Percentiles rank a stretch among this genome's conserved stretches.
phyloP scores from a whole-genome alignment of 1,140 invertebrate genomes.

The Bicyclus anynana region DNA sequence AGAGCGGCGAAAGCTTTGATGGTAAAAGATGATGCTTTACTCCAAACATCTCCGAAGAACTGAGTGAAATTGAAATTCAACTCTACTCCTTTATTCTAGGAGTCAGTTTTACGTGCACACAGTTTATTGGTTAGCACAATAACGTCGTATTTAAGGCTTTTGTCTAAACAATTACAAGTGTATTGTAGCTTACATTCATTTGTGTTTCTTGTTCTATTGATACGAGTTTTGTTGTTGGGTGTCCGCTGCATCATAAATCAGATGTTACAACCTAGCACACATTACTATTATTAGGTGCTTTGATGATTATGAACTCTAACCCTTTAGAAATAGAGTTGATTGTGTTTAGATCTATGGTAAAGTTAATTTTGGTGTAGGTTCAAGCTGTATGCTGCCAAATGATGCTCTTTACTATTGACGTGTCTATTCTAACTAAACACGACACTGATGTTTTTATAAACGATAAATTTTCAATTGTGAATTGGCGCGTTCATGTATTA shows the following conservation, averaged over 20 bases:
- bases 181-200: constrained; percentile 70
- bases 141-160: constrained; percentile 34
- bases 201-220: constrained; percentile 70
- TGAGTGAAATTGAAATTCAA: constrained; percentile 7
- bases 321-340: background rate
- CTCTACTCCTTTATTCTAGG: constrained; percentile 18
- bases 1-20: constrained; percentile 64
- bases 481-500: constrained; percentile 39
- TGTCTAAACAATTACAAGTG: constrained; percentile 72
- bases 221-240: constrained; percentile 60
- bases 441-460: constrained; percentile 65
- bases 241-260: constrained; percentile 72
- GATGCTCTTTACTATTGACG: constrained; percentile 55
- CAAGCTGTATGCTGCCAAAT: constrained; percentile 47
- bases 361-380: constrained; percentile 17
- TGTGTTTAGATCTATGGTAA: constrained; percentile 5
- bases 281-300: constrained; percentile 12
- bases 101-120: constrained; percentile 14
- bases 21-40: constrained; percentile 44
- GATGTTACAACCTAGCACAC: constrained; percentile 31
- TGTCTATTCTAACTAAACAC: constrained; percentile 52
- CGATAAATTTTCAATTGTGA: constrained; percentile 62
- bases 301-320: constrained; percentile 30
- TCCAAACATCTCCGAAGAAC: constrained; percentile 12
- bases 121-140: constrained; percentile 15